Evolutionary conservation across 1,140 invertebrate genomes (phyloP).

Genomic region (Tyrophagus putrescentiae): DNA sequence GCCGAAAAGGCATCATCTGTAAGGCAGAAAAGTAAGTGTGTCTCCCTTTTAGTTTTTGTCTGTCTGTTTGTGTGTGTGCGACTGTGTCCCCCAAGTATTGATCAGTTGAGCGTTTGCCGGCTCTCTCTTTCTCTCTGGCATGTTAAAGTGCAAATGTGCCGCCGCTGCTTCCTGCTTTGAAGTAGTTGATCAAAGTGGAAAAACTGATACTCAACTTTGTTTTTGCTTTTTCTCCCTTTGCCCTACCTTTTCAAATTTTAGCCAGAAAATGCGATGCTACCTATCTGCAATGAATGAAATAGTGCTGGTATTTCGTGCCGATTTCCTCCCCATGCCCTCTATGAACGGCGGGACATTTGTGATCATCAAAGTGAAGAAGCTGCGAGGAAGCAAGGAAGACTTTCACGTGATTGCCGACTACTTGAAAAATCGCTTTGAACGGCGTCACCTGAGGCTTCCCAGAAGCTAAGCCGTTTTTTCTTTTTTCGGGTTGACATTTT

Average conservation of each 20-base stretch:
- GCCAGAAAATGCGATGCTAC: background rate
- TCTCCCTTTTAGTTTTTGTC: background rate
- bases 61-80: no score
- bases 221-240: no score
- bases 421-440: background rate
- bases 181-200: no score
- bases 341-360: background rate
- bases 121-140: conserved; percentile 1
- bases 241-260: background rate
- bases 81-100: background rate
- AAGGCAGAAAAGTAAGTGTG: conserved; percentile 6
- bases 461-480: no score
- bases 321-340: conserved; percentile 7
- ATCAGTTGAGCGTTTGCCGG: background rate
- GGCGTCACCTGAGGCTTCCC: background rate
- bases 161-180: no score
- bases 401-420: background rate
- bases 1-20: conserved; percentile 8
- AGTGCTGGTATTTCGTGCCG: background rate
- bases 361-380: conserved; percentile 1
- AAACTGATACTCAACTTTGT: no score
- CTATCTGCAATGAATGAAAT: background rate
- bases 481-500: no score
- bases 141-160: no score
- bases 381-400: background rate